These are phyloP conservation scores for Coelogynopora nodosa DNA, from an alignment of 2,888 invertebrate genomes.

Conservation along the genomic window DNA sequence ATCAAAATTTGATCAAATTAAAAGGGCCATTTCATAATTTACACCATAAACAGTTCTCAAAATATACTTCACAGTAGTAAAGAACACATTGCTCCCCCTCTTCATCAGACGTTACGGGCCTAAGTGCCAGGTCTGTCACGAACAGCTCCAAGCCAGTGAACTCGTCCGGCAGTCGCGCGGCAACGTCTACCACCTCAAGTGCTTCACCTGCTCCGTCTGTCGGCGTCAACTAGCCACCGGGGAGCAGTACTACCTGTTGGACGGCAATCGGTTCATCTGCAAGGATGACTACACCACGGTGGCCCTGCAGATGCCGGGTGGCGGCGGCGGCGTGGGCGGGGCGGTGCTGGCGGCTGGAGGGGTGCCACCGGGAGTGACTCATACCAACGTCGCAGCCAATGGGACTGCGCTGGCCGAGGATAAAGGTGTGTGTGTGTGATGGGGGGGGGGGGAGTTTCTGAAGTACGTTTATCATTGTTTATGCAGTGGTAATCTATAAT, in stretches of 20 bases:
- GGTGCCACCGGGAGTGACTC: no score
- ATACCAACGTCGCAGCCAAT: no score
- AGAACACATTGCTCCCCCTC: not conserved
- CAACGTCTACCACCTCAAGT: conserved; percentile 39
- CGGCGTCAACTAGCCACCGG: conserved; percentile 41
- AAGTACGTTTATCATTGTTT: no score
- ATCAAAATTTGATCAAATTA: no score
- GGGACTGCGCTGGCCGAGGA: no score
- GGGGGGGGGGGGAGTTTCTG: no score
- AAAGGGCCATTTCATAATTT: no score
- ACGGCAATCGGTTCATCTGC: conserved; percentile 39
- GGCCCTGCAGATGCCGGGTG: not conserved
- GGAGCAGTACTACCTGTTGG: conserved; percentile 44
- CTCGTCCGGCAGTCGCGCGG: conserved; percentile 40
- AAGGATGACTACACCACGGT: conserved; percentile 47
- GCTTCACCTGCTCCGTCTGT: conserved; percentile 42
- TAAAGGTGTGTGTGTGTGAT: no score
- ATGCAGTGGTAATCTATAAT: no score
- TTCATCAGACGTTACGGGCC: conserved; percentile 40
- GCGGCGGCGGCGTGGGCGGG: not conserved
- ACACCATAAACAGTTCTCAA: no score
- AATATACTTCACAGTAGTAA: not conserved
- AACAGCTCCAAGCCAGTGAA: conserved; percentile 32
- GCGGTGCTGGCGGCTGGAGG: not conserved
- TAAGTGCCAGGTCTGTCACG: conserved; percentile 36